Base-by-base conservation (phyloP, 1,140 invertebrate species). In the Nasonia vitripennis region DNA sequence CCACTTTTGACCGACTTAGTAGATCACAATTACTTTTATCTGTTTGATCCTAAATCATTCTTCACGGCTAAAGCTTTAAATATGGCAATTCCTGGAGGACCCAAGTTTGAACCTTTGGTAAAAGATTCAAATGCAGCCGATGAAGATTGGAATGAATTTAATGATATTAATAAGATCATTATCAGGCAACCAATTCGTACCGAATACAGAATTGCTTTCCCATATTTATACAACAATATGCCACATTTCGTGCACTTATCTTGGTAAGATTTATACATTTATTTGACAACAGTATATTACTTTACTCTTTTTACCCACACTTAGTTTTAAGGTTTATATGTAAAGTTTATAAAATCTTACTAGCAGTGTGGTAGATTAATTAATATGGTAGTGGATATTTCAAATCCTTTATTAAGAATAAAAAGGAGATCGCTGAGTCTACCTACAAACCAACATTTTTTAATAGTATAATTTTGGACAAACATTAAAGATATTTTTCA, bases 61-160 rank as follows among this genome's bases (percentile, higher is more conserved):
- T 99, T 99, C 92, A 99, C 99, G 23, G 99, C 99, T 1, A 99
- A 99, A 94, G 99, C 99, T 12, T 93, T 99, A 20, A 99, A 99
- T 91, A 98, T 99, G 97, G 99, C 99, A n/a, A 99, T 99, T 89
- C 99, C 99, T 41, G 99, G 99, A 86, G 99, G 99, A 6, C 99
- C 99, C 0, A 99, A 99, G 93, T 99, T 99, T 95, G 99, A 99
- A 93, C 99, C 99, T 0, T 93, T 99, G 0, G 98, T 99, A 0
- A 99, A 99, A 91, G 99, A 99, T 94, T 97, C 97, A 87, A 99
- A 98, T 91, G 96, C 97, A 86, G 98, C 96, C 17, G 99, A 99
- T 94, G 99, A 99, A 95, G 99, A 99, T 93, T 99, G 99, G 99
- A 99, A 99, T 94, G 99, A 99, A 93, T 99, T 99, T 90, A 99